Conservation (phyloP, 2,888 invertebrate species). For the Flexamia atlantica region DNA sequence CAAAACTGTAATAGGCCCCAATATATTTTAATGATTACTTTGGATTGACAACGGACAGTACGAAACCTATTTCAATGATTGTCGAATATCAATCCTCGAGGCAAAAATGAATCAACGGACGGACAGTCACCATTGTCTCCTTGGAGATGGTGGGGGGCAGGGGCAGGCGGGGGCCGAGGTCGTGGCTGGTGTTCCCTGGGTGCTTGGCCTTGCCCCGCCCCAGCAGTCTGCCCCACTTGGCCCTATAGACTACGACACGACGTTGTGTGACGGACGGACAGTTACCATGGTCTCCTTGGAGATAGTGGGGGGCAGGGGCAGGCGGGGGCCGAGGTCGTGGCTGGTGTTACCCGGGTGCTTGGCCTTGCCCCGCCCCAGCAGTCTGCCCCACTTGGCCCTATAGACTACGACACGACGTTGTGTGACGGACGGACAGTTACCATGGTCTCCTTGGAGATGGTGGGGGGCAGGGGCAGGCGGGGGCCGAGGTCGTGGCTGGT, state of each 20-base stretch:
- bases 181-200: not conserved
- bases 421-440: constrained; percentile 74
- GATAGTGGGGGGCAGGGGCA: constrained; percentile 85
- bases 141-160: constrained; percentile 87
- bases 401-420: too few relatives aligned
- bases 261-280: too few relatives aligned
- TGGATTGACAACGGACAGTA: too few relatives aligned
- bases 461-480: constrained; percentile 84
- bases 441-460: constrained; percentile 89
- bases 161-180: constrained; percentile 81
- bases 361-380: constrained; percentile 77
- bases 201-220: constrained; percentile 75
- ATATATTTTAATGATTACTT: too few relatives aligned
- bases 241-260: too few relatives aligned
- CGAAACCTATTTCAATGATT: not conserved
- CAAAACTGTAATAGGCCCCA: too few relatives aligned
- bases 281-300: constrained; percentile 89
- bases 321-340: constrained; percentile 77
- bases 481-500: constrained; percentile 75
- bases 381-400: constrained; percentile 76
- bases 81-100: too few relatives aligned
- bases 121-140: constrained; percentile 85
- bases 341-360: constrained; percentile 67
- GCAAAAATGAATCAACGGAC: not conserved
- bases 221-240: constrained; percentile 78